phyloP scores from a whole-genome alignment of 2,113 vertebrate genomes.

The Amphiprion ocellaris region DNA sequence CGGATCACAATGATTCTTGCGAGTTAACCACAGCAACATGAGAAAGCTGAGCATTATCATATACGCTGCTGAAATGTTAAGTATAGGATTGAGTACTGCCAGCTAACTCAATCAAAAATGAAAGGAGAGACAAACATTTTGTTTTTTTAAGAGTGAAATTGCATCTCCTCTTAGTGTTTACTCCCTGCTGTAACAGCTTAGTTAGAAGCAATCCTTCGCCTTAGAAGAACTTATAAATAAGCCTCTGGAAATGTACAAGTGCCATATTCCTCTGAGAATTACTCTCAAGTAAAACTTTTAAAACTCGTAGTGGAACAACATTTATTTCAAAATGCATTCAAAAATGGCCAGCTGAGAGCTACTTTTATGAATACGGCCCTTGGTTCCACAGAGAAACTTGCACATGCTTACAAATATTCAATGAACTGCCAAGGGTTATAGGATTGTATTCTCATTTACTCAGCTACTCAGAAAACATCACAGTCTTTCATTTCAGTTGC shows the following conservation, averaged over 20 bases:
- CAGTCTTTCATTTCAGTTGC: conserved; percentile 61
- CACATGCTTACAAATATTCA: conserved; percentile 68
- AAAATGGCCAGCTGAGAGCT: conserved; percentile 53
- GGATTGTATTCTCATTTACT: conserved; percentile 73
- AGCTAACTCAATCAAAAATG: not conserved
- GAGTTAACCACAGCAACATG: not conserved
- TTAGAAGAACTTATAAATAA: conserved; percentile 1
- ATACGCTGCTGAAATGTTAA: not conserved
- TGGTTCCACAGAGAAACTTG: conserved; percentile 52
- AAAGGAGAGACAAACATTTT: not conserved
- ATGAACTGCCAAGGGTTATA: conserved; percentile 68
- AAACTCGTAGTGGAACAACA: conserved; percentile 12
- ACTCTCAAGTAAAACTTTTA: conserved; percentile 29
- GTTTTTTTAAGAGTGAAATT: conserved; percentile 6
- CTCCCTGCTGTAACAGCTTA: conserved; percentile 14
- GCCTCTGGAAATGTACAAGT: conserved; percentile 13
- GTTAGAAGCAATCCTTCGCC: conserved; percentile 9
- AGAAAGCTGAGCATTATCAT: not conserved
- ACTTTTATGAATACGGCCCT: conserved; percentile 39
- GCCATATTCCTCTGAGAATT: conserved; percentile 9
- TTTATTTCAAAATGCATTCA: conserved; percentile 46
- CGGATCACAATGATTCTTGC: not conserved
- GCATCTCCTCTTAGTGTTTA: conserved; percentile 3
- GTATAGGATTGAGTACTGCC: not conserved
- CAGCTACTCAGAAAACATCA: conserved; percentile 71